Evolutionary conservation across 23 tunicate genomes (phyloP).

Genomic region (Clavelina lepadiformis): DNA sequence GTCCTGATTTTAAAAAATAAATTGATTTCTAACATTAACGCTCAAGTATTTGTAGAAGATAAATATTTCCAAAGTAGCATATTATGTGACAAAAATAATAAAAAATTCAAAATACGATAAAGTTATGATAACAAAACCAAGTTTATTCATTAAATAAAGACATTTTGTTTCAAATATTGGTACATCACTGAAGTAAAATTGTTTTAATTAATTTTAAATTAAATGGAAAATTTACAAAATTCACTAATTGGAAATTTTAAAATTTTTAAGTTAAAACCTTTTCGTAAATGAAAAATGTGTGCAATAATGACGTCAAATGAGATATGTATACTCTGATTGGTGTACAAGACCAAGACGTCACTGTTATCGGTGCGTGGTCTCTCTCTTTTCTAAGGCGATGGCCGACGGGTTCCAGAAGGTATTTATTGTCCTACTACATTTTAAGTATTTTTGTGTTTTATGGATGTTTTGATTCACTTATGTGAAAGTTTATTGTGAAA

Average conservation of each 20-base stretch:
- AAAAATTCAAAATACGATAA: too few species aligned
- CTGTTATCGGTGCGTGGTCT: slow-evolving; percentile 15
- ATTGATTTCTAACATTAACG: too few species aligned
- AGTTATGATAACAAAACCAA: too few species aligned
- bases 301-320: neutral
- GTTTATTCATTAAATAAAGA: too few species aligned
- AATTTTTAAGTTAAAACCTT: neutral
- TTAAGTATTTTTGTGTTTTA: neutral
- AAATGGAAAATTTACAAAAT: too few species aligned
- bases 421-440: neutral
- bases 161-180: too few species aligned
- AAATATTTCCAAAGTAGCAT: too few species aligned
- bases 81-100: too few species aligned
- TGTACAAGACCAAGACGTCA: slow-evolving; percentile 6
- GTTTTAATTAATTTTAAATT: neutral
- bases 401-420: slow-evolving; percentile 46
- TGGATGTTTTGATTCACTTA: too few species aligned
- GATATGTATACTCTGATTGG: too few species aligned
- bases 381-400: slow-evolving; percentile 36
- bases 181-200: neutral
- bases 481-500: neutral
- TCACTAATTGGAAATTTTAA: neutral
- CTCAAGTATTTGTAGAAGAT: too few species aligned
- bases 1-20: too few species aligned
- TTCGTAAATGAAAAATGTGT: neutral